Conservation (phyloP, 2,113 vertebrate species). For the Dicerorhinus sumatrensis region DNA sequence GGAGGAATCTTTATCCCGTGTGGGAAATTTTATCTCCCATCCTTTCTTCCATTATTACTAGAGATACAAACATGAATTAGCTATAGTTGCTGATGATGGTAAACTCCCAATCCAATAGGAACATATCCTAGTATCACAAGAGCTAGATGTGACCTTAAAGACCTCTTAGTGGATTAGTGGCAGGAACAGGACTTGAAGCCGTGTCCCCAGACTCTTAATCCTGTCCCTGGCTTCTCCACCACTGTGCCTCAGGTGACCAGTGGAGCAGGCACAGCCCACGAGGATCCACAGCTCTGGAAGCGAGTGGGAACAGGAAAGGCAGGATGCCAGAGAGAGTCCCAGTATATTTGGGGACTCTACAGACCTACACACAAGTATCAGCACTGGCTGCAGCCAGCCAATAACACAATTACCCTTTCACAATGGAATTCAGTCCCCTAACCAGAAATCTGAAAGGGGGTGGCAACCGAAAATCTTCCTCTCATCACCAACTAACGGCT, state of each 20-base stretch:
- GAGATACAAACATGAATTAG: neutral
- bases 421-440: rapidly evolving
- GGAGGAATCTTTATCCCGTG: neutral
- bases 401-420: no score
- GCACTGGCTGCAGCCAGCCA: neutral
- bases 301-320: neutral
- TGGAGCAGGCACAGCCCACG: neutral
- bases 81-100: neutral
- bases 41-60: neutral
- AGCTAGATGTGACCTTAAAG: neutral
- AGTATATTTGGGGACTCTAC: no score
- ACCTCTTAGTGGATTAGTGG: neutral
- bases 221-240: neutral
- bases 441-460: neutral
- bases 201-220: neutral
- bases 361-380: neutral
- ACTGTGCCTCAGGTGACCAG: neutral
- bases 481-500: neutral
- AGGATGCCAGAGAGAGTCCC: neutral
- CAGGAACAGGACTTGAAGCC: neutral
- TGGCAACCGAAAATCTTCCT: neutral
- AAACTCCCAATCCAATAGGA: neutral
- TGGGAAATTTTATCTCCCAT: neutral
- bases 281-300: rapidly evolving
- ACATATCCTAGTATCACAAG: neutral